Conservation (phyloP, 2,113 vertebrate species). For the Ia io region DNA sequence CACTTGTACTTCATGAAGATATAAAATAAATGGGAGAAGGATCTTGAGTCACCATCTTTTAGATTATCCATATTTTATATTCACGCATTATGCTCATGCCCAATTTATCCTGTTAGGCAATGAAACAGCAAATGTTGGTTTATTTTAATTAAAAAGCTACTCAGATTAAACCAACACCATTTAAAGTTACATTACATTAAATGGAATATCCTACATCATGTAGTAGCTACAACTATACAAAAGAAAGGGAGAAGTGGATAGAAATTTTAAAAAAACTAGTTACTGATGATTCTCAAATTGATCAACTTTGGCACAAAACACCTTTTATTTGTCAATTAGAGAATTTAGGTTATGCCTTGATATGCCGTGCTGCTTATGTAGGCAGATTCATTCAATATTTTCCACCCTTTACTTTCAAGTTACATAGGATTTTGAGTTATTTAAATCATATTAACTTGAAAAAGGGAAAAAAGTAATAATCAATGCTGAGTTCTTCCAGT, state of each 20-base stretch:
- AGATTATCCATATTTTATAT: constrained; percentile 32
- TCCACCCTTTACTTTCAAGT: too few species aligned
- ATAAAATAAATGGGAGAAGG: neutral
- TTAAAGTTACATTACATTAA: constrained; percentile 44
- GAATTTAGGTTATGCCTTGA: too few species aligned
- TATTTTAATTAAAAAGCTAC: constrained; percentile 64
- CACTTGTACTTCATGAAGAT: neutral
- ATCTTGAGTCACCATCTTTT: constrained; percentile 15
- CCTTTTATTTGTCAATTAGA: too few species aligned
- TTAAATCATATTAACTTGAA: too few species aligned
- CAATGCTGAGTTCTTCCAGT: too few species aligned
- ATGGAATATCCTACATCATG: neutral
- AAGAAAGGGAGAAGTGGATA: neutral
- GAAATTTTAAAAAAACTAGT: too few species aligned
- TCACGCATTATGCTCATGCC: neutral
- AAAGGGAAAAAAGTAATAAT: too few species aligned
- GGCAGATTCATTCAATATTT: too few species aligned
- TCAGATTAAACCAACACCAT: constrained; percentile 56
- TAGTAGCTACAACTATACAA: neutral
- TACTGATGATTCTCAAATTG: too few species aligned
- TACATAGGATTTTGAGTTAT: too few species aligned
- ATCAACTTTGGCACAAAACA: too few species aligned
- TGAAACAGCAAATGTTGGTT: constrained; percentile 43
- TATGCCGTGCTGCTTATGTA: too few species aligned
- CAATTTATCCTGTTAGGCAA: constrained; percentile 26